A percentile compares a stretch with the other conserved stretches of the same genome.
Evolutionary conservation across 2,113 vertebrate genomes (phyloP).

Genomic region (Percina caprodes): DNA sequence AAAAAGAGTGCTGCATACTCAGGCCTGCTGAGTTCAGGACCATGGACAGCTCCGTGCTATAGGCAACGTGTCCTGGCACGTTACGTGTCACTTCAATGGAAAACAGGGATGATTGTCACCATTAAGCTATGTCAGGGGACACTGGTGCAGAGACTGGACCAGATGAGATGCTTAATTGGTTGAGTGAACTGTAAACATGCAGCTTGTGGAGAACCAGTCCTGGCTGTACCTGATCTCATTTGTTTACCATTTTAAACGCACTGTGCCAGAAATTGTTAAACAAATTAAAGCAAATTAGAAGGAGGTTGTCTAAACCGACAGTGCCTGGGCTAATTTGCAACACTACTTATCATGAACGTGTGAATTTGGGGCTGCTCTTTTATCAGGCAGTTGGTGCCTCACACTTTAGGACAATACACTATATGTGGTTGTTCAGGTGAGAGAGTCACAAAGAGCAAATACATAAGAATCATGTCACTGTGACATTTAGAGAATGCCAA

Average conservation of each 20-base stretch:
- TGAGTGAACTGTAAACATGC: slow-evolving; percentile 66
- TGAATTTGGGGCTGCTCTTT: not conserved
- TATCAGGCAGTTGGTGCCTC: not conserved
- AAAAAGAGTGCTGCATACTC: slow-evolving; percentile 11
- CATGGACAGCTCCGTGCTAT: slow-evolving; percentile 73
- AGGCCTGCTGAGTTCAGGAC: slow-evolving; percentile 74
- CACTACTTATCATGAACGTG: not conserved
- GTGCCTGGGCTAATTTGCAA: not conserved
- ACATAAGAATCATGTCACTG: not conserved
- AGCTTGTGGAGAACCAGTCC: slow-evolving; percentile 31
- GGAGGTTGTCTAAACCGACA: not conserved
- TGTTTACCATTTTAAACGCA: slow-evolving; percentile 30
- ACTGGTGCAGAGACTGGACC: slow-evolving; percentile 35
- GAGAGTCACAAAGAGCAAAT: not conserved
- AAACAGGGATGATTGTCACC: slow-evolving; percentile 44
- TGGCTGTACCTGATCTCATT: slow-evolving; percentile 41
- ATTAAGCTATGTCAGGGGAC: slow-evolving; percentile 56
- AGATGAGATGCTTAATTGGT: slow-evolving; percentile 62
- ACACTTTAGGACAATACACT: not conserved
- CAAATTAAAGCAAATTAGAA: slow-evolving; percentile 29
- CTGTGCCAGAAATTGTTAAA: slow-evolving; percentile 2
- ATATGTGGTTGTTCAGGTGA: not conserved
- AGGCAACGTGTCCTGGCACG: slow-evolving; percentile 39
- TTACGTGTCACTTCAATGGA: slow-evolving; percentile 27
- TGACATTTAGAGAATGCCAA: slow-evolving; percentile 14